These are phyloP conservation scores for Epiblema foenella DNA, from an alignment of 2,888 invertebrate species.

Conservation along the genomic window DNA sequence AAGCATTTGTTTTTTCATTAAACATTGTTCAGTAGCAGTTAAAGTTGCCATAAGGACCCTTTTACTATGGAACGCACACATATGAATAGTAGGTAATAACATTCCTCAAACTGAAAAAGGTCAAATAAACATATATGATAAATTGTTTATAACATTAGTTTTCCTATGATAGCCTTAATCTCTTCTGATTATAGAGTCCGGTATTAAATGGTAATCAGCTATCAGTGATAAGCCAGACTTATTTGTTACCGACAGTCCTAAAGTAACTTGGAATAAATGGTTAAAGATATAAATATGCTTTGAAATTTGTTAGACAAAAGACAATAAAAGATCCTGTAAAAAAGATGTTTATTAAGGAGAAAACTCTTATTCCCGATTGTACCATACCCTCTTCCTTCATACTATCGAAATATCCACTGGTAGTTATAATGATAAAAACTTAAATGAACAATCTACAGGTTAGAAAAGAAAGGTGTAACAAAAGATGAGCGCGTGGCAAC, in stretches of 20 bases:
- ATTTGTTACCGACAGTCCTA: conserved; percentile 10
- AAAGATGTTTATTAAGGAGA: neutral
- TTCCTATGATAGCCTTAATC: conserved; percentile 28
- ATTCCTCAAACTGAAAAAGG: neutral
- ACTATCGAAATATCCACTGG: neutral
- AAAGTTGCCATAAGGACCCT: too few relatives aligned
- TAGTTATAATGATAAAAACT: neutral
- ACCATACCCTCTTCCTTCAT: neutral
- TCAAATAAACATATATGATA: neutral
- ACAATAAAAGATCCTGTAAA: too few relatives aligned
- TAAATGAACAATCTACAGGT: conserved; percentile 54
- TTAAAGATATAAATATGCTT: neutral
- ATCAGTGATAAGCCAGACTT: conserved; percentile 31
- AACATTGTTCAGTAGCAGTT: too few relatives aligned
- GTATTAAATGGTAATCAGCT: conserved; percentile 26
- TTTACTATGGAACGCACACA: neutral
- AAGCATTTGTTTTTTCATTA: too few relatives aligned
- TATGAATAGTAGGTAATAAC: neutral
- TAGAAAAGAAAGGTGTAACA: conserved; percentile 72
- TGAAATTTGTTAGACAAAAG: neutral
- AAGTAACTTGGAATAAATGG: neutral
- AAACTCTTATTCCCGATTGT: neutral
- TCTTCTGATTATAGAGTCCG: conserved; percentile 18
- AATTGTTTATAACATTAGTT: neutral
- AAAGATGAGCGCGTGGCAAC: conserved; percentile 85